These are phyloP conservation scores for Geophilus truncorum DNA, from an alignment of 2,888 invertebrate species.

Conservation along the genomic window DNA sequence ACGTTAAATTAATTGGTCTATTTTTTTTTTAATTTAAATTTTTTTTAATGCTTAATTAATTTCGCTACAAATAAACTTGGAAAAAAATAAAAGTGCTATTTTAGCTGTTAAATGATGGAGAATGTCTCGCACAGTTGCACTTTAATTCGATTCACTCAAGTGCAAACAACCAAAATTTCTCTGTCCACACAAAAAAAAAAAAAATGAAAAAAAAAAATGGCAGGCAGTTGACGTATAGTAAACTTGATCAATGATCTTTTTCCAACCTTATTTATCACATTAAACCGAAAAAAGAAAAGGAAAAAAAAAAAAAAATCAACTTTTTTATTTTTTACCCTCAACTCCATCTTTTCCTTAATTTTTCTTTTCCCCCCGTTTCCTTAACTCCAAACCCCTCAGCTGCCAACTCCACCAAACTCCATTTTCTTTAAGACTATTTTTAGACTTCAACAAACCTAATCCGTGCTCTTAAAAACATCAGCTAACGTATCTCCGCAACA, in stretches of 20 bases:
- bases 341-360: neutral
- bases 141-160: conserved; percentile 1
- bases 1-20: neutral
- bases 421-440: neutral
- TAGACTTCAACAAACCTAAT: neutral
- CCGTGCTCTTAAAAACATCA: neutral
- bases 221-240: neutral
- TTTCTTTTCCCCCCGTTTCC: neutral
- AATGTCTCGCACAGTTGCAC: neutral
- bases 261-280: conserved; percentile 13
- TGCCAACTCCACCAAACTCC: neutral
- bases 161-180: conserved; percentile 17
- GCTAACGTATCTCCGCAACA: neutral
- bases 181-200: neutral
- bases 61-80: neutral
- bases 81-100: neutral
- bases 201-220: neutral
- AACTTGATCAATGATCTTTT: conserved; percentile 24
- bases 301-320: neutral
- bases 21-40: neutral
- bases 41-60: neutral
- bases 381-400: neutral
- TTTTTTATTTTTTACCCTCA: too few relatives aligned
- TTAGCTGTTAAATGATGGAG: conserved; percentile 2
- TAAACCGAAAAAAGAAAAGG: neutral